Percentiles rank a stretch among this genome's conserved stretches.
phyloP scores from a whole-genome alignment of 2,113 vertebrate genomes.

The Ptilonorhynchus violaceus region DNA sequence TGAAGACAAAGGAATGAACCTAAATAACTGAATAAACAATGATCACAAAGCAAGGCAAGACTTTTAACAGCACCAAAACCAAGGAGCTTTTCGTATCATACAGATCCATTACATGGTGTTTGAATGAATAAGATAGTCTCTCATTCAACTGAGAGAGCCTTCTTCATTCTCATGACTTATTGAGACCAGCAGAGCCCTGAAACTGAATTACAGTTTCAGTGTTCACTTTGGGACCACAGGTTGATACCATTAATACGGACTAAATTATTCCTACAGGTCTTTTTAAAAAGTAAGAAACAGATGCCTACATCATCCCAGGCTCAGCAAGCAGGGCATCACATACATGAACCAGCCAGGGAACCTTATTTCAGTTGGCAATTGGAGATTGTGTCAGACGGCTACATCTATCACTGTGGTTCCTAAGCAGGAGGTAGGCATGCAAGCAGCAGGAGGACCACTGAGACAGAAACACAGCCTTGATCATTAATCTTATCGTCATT shows the following conservation, averaged over 20 bases:
- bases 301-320: background rate
- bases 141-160: conserved; percentile 4
- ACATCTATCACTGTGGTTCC: background rate
- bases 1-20: background rate
- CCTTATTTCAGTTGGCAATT: background rate
- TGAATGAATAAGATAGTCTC: conserved; percentile 18
- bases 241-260: conserved; percentile 12
- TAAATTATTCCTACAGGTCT: background rate
- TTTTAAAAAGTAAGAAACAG: background rate
- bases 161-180: background rate
- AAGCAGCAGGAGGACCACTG: background rate
- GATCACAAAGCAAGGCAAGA: background rate
- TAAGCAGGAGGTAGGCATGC: background rate
- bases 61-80: conserved; percentile 4
- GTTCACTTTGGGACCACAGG: conserved; percentile 19
- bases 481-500: conserved; percentile 5
- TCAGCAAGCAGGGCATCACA: background rate
- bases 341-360: background rate
- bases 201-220: conserved; percentile 22
- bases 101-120: background rate
- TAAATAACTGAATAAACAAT: conserved; percentile 4
- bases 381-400: background rate
- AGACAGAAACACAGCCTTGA: background rate
- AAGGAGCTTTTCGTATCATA: background rate
- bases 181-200: conserved; percentile 21